phyloP scores from a whole-genome alignment of 2,113 vertebrate species.

The Zosterops japonicus region DNA sequence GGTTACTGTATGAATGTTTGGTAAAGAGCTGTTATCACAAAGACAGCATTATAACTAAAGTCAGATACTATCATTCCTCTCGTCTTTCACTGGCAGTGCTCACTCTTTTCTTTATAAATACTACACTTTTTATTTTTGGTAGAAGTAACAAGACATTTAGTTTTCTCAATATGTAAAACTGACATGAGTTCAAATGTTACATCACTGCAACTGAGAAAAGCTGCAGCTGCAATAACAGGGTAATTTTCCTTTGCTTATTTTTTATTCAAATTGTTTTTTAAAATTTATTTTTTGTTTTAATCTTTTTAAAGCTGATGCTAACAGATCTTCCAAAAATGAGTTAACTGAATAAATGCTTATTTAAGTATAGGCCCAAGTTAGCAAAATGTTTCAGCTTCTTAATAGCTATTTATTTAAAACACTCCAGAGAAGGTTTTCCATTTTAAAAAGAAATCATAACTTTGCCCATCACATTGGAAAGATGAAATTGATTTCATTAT shows the following conservation, averaged over 20 bases:
- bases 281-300: background rate
- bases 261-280: background rate
- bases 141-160: background rate
- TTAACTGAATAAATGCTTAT: background rate
- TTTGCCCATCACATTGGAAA: background rate
- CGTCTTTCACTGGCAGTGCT: background rate
- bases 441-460: background rate
- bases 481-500: background rate
- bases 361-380: background rate
- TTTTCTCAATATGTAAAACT: background rate
- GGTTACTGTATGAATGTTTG: background rate
- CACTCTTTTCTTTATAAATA: background rate
- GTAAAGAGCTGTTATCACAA: background rate
- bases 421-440: background rate
- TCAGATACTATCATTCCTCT: background rate
- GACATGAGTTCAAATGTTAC: background rate
- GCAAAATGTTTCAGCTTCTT: background rate
- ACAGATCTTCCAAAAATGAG: background rate
- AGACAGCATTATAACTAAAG: background rate
- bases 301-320: background rate
- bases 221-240: accelerated
- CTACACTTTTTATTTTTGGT: background rate
- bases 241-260: background rate
- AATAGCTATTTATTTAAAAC: background rate
- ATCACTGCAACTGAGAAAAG: background rate